Conservation (phyloP, 1,140 invertebrate genomes). For the Zaprionus camerounensis region DNA sequence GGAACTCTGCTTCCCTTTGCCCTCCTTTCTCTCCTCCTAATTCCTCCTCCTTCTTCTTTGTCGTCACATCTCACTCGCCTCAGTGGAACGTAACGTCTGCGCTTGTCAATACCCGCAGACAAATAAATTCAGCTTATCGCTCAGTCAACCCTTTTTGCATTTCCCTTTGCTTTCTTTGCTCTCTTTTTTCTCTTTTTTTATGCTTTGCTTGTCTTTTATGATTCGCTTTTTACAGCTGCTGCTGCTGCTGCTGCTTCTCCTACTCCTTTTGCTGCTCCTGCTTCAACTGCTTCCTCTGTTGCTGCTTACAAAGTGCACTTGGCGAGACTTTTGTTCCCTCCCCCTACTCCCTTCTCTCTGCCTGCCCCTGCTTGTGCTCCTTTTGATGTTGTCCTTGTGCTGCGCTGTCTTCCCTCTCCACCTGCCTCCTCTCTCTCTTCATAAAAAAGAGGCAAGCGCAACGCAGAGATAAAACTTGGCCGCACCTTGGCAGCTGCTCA, state of each 20-base stretch:
- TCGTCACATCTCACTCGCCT: neutral
- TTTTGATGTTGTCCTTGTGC: constrained; percentile 68
- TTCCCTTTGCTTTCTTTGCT: constrained; percentile 7
- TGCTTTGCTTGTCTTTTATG: constrained; percentile 62
- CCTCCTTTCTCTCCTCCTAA: neutral
- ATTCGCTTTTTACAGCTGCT: constrained; percentile 54
- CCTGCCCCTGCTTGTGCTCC: constrained; percentile 34
- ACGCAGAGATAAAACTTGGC: constrained; percentile 71
- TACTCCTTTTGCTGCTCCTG: constrained; percentile 14
- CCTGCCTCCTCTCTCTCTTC: neutral
- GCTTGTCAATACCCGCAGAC: constrained; percentile 80
- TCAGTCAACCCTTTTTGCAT: constrained; percentile 65
- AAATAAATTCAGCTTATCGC: constrained; percentile 80
- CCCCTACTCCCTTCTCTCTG: neutral
- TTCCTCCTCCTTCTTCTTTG: neutral
- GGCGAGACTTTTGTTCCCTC: constrained; percentile 63
- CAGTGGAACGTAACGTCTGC: constrained; percentile 37
- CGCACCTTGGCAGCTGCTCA: constrained; percentile 58
- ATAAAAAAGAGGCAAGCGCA: constrained; percentile 51
- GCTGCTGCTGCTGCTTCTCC: neutral
- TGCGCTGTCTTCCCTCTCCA: constrained; percentile 28
- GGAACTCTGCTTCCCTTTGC: neutral
- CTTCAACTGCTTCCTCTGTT: constrained; percentile 23
- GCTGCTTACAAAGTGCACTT: constrained; percentile 74
- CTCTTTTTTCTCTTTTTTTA: constrained; percentile 1